Evolutionary conservation across 2,113 vertebrate genomes (phyloP), one percentile per base, ranked within the genome.

Genomic region (Hippocampus abdominalis): DNA sequence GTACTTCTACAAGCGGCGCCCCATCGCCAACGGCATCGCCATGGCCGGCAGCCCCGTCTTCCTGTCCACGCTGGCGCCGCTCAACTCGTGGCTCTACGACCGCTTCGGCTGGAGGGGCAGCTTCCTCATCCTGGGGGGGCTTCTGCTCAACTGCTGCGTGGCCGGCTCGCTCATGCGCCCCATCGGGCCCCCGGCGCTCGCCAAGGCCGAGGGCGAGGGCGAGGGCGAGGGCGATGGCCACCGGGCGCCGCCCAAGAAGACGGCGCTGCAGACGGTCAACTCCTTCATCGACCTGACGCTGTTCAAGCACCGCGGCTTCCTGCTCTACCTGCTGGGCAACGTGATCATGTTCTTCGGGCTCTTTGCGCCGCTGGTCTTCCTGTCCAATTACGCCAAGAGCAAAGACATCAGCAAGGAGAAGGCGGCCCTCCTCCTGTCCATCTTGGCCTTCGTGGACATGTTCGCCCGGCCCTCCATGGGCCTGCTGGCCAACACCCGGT

Each of bases 11-110:
- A 94, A 95, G 74, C 93, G 71, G 1, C 94, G 97, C 12, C 97
- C 97, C 0, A 87, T 98, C 73, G 97, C 97, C 57, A 99, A 98
- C 0, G 97, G 97, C 21, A 89, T 99, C 57, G 96, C 97, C 0
- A 99, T 99, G 97, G 97, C 97, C 0, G 96, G 97, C 77, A 99
- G 97, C 81, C 97, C 97, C 0, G 97, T 99, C n/a, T 96, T 99
- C 69, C 92, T 99, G 54, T 98, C 94, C 57, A 98, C 96, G 0
- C 82, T 99, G 81, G 95, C 96, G 0, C 97, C 96, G 0, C 69
- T 99, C 51, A 99, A 98, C 89, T 94, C 95, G 68, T 93, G 93
- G 89, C 93, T 99, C 68, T 98, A 94, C 0, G 92, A 93, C 65
- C 77, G 92, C 27, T 98, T 95, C 54, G 96, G 95, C 2, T 99